Conservation (phyloP, 2,888 invertebrate species). For the Coelopa pilipes region DNA sequence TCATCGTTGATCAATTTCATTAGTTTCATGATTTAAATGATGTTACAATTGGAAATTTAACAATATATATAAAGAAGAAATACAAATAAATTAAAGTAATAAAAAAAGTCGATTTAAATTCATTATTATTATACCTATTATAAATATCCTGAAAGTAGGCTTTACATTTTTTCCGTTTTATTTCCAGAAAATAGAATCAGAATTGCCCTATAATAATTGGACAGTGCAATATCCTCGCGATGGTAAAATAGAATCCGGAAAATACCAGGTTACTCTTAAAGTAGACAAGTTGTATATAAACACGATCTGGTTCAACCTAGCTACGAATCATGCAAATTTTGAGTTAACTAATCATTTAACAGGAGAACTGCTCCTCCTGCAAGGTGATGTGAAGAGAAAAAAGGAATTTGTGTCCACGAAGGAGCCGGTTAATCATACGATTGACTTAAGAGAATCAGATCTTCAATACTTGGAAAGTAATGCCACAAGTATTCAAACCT, state of each 20-base stretch:
- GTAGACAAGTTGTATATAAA: slow-evolving; percentile 61
- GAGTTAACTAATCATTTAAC: slow-evolving; percentile 73
- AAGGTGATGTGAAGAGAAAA: slow-evolving; percentile 71
- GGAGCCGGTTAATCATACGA: slow-evolving; percentile 70
- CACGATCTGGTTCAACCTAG: slow-evolving; percentile 62
- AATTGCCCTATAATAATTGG: slow-evolving; percentile 72
- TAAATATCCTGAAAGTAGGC: too few relatives aligned
- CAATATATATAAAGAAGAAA: background rate
- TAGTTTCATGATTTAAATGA: background rate
- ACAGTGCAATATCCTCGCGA: slow-evolving; percentile 71
- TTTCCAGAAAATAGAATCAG: slow-evolving; percentile 62
- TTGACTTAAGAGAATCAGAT: slow-evolving; percentile 73
- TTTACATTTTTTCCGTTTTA: background rate
- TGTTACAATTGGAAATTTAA: too few relatives aligned
- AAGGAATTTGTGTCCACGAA: slow-evolving; percentile 75
- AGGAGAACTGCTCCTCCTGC: slow-evolving; percentile 75
- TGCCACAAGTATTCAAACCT: slow-evolving; percentile 72
- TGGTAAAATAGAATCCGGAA: slow-evolving; percentile 68
- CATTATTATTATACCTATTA: background rate
- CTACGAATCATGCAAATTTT: slow-evolving; percentile 65
- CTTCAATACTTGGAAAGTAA: slow-evolving; percentile 70
- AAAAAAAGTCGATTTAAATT: too few relatives aligned
- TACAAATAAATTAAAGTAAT: background rate
- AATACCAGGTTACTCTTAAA: slow-evolving; percentile 71
- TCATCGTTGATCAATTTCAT: background rate